Base-by-base conservation (phyloP, 2,888 invertebrate genomes). In the Colletes collaris region DNA sequence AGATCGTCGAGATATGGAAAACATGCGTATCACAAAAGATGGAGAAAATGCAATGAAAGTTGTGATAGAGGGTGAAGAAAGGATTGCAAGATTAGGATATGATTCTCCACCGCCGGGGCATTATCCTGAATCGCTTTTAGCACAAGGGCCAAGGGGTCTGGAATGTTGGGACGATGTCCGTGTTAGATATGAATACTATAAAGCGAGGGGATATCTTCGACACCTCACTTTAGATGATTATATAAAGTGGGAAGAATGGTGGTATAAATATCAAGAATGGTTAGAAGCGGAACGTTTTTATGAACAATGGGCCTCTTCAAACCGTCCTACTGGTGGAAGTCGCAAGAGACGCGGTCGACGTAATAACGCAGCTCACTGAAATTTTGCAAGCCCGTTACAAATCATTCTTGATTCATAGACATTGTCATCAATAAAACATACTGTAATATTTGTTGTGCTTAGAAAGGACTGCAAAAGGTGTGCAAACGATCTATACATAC, bases 201-300 rank as follows among this genome's bases (percentile, higher is more conserved):
- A 97, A 94, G 97, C 97, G 91, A 94, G 97, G 68, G 97, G 97
- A 0, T 97, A 97, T 89, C 94, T 98, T 64, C 94, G 97, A 81
- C 97, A 97, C 93, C 94, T 97, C 37, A 95, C 95, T 0, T 94
- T 97, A 46, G 95, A 97, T 88, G 97, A 98, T 93, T 98, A 97
- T 92, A 95, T 97, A 79, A 97, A 97, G 92, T 98, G 98, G 97
- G 98, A 98, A 93, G 97, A 97, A 92, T 98, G 98, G 98, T 98
- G 97, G 97, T 97, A 97, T 94, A 96, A 96, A 88, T 98, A 98
- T 92, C 97, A 97, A 92, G 97, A 97, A 92, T 98, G 97, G 97
- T 93, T 97, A 88, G 97, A 97, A 84, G 95, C 96, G n/a, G 96
- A 96, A 92, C 94, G 96, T 58, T 96, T 96, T 46, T 96, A 96